Evolutionary conservation across 2,797 vertebrate genomes (phyloP).

Genomic region (Dromococcyx pavoninus): DNA sequence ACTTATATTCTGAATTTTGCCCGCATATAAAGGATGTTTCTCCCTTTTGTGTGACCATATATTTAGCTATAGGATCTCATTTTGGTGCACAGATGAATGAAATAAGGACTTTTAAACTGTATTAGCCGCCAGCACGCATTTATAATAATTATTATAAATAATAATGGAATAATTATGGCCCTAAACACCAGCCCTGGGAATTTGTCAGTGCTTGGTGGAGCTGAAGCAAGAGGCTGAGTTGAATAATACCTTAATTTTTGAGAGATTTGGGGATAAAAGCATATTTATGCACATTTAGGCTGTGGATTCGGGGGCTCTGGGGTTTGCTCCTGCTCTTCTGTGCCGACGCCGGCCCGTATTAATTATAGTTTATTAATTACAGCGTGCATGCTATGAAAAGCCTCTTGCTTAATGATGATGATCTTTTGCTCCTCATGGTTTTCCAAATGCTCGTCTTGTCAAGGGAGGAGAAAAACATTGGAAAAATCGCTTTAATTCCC

Average conservation of each 20-base stretch:
- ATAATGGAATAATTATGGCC: not conserved
- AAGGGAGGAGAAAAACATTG: conserved; percentile 45
- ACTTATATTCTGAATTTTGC: not conserved
- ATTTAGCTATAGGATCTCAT: not conserved
- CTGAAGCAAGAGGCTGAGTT: not conserved
- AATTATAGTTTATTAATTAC: conserved; percentile 52
- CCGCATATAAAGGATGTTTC: not conserved
- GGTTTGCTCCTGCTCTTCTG: not conserved
- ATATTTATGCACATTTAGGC: not conserved
- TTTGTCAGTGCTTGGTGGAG: not conserved
- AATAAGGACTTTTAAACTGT: not conserved
- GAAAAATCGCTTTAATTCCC: not conserved
- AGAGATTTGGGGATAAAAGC: not conserved
- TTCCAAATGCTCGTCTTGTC: not conserved
- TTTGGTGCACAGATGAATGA: not conserved
- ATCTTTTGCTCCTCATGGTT: not conserved
- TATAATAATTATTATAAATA: not conserved
- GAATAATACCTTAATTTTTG: not conserved
- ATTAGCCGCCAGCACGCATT: not conserved
- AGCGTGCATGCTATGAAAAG: fast-evolving
- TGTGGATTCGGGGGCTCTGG: not conserved
- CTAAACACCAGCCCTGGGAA: not conserved
- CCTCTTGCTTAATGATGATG: conserved; percentile 30
- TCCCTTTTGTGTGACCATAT: not conserved
- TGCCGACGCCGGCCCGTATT: not conserved